Conservation (phyloP, 1,140 invertebrate genomes). For the Drosophila seguyi region DNA sequence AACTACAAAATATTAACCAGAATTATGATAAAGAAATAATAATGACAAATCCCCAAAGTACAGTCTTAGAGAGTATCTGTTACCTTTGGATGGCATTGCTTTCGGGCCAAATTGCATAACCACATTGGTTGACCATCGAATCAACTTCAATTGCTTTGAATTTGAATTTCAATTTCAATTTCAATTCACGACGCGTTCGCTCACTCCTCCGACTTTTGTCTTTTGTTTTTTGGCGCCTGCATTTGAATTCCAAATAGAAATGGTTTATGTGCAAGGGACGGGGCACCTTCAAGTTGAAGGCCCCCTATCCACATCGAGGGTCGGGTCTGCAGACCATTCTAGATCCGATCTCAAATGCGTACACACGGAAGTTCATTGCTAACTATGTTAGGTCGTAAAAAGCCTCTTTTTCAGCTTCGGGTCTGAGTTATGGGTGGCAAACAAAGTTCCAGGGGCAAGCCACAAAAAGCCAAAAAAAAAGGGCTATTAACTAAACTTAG, state of each 20-base stretch:
- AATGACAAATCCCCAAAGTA: not conserved
- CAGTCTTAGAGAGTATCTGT: not conserved
- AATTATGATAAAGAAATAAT: not conserved
- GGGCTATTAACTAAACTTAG: constrained; percentile 50
- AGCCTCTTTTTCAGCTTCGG: constrained; percentile 12
- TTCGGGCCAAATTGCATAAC: constrained; percentile 45
- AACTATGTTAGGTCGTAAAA: constrained; percentile 62
- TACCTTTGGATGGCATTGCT: constrained; percentile 44
- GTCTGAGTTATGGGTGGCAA: constrained; percentile 51
- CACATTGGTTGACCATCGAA: constrained; percentile 43
- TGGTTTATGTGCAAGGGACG: constrained; percentile 44
- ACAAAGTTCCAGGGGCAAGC: constrained; percentile 40
- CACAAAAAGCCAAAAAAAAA: constrained; percentile 41
- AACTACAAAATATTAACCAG: not conserved
- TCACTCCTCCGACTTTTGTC: constrained; percentile 6
- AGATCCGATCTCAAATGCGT: constrained; percentile 48
- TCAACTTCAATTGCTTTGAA: constrained; percentile 65
- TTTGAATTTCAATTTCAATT: constrained; percentile 73
- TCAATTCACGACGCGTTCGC: constrained; percentile 46
- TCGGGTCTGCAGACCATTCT: constrained; percentile 49
- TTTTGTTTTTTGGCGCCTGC: constrained; percentile 18
- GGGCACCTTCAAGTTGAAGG: constrained; percentile 65
- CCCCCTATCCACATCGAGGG: constrained; percentile 24
- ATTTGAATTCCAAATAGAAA: constrained; percentile 71
- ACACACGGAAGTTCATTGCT: constrained; percentile 66